phyloP scores from a whole-genome alignment of 2,888 invertebrate species.

The Argyresthia goedartella region DNA sequence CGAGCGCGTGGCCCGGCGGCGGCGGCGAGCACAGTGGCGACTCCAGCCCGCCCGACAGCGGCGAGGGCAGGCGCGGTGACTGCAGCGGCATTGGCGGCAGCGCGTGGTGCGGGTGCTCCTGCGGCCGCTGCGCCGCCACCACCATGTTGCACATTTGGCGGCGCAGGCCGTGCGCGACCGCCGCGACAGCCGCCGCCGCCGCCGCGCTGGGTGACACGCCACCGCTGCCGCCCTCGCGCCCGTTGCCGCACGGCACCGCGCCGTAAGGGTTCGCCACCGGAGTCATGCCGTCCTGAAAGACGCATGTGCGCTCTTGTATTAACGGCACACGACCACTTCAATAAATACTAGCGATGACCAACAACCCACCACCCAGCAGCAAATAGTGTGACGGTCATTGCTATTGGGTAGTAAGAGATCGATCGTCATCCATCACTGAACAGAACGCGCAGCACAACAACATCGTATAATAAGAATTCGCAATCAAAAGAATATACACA shows the following conservation, averaged over 20 bases:
- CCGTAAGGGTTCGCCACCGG: constrained; percentile 68
- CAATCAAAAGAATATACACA: too few species aligned
- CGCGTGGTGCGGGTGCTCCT: constrained; percentile 46
- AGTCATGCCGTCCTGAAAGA: constrained; percentile 74
- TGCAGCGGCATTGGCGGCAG: constrained; percentile 52
- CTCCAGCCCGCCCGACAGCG: constrained; percentile 70
- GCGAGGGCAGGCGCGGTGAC: constrained; percentile 64
- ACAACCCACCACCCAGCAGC: neutral
- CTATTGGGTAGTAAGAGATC: too few species aligned
- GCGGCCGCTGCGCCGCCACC: constrained; percentile 65
- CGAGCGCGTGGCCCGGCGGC: constrained; percentile 75
- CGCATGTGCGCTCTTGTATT: constrained; percentile 14
- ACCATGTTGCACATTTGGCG: constrained; percentile 91
- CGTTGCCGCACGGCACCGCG: constrained; percentile 67
- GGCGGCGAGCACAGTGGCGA: constrained; percentile 75
- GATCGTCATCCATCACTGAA: neutral
- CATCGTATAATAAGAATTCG: too few species aligned
- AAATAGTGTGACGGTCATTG: neutral
- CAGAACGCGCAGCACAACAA: too few species aligned
- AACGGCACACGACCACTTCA: constrained; percentile 7
- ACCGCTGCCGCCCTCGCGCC: constrained; percentile 64
- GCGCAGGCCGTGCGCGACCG: constrained; percentile 86
- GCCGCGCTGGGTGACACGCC: constrained; percentile 76
- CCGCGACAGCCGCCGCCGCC: constrained; percentile 87
- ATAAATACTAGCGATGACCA: neutral